Evolutionary conservation across 2,113 vertebrate genomes (phyloP).

Genomic region (Rhinoptilus africanus): DNA sequence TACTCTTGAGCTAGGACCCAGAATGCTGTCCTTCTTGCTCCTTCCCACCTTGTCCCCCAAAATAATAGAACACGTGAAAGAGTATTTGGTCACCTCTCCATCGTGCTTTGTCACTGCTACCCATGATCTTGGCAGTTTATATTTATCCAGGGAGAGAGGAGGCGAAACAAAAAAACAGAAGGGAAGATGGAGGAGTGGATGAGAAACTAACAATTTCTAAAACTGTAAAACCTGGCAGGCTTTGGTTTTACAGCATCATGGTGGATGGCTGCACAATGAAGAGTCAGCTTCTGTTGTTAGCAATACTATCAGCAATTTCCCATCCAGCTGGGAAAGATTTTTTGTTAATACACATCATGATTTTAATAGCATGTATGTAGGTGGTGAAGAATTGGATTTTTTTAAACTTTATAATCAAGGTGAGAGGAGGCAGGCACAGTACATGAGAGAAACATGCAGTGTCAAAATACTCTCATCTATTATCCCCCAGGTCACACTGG

Average conservation of each 20-base stretch:
- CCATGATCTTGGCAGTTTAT: neutral
- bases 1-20: neutral
- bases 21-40: neutral
- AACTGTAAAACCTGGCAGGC: neutral
- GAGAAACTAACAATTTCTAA: neutral
- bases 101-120: neutral
- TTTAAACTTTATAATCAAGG: slow-evolving; percentile 66
- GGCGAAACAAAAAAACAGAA: neutral
- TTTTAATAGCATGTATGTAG: slow-evolving; percentile 67
- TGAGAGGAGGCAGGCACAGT: slow-evolving; percentile 58
- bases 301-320: slow-evolving; percentile 44
- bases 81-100: neutral
- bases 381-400: slow-evolving; percentile 58
- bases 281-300: neutral
- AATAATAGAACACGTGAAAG: neutral
- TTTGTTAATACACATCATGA: slow-evolving; percentile 65
- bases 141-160: slow-evolving; percentile 1
- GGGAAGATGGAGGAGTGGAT: slow-evolving; percentile 5
- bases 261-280: slow-evolving; percentile 20
- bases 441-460: slow-evolving; percentile 48
- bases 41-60: neutral
- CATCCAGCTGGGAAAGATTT: slow-evolving; percentile 57
- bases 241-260: neutral
- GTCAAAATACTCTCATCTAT: slow-evolving; percentile 59
- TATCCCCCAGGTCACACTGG: slow-evolving; percentile 63